Percentiles rank a stretch among this genome's conserved stretches.
These are phyloP conservation scores for Ichneumoninae sp. DNA, from an alignment of 2,888 invertebrate genomes.

Conservation along the genomic window DNA sequence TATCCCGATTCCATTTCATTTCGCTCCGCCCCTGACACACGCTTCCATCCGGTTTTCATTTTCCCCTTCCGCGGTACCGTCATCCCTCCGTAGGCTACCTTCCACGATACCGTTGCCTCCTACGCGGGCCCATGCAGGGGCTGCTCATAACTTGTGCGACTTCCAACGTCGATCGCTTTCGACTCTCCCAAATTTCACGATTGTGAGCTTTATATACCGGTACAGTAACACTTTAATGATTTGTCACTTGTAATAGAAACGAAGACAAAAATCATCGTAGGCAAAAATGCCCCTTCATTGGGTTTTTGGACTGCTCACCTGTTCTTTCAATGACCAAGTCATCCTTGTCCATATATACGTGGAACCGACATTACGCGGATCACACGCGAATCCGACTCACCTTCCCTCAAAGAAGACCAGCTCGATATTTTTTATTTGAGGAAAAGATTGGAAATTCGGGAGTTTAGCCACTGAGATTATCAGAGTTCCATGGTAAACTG, in stretches of 20 bases:
- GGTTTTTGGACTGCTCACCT: not conserved
- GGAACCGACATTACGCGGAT: slow-evolving; percentile 9
- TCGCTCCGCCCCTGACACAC: slow-evolving; percentile 70
- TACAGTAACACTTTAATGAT: not conserved
- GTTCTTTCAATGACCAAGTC: not conserved
- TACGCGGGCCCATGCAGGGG: not conserved
- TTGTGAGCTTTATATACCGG: not conserved
- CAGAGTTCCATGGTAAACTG: not conserved
- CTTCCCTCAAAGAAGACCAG: slow-evolving; percentile 41
- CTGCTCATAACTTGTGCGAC: slow-evolving; percentile 11
- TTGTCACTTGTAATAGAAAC: not conserved
- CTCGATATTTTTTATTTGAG: slow-evolving; percentile 30
- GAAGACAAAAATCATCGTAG: not conserved
- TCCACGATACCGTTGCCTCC: slow-evolving; percentile 28
- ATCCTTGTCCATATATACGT: not conserved
- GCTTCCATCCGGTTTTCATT: slow-evolving; percentile 64
- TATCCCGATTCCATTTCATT: slow-evolving; percentile 69
- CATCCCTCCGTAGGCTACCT: slow-evolving; percentile 15
- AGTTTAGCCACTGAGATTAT: too few species aligned
- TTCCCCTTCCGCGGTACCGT: slow-evolving; percentile 34
- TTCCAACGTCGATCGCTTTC: slow-evolving; percentile 12
- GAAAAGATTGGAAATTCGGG: not conserved
- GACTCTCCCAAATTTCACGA: not conserved
- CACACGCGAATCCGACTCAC: slow-evolving; percentile 35
- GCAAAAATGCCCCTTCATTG: not conserved